A percentile compares a stretch with the other conserved stretches of the same genome.
Conservation (phyloP, 2,113 vertebrate genomes). For the Oncorhynchus kisutch region DNA sequence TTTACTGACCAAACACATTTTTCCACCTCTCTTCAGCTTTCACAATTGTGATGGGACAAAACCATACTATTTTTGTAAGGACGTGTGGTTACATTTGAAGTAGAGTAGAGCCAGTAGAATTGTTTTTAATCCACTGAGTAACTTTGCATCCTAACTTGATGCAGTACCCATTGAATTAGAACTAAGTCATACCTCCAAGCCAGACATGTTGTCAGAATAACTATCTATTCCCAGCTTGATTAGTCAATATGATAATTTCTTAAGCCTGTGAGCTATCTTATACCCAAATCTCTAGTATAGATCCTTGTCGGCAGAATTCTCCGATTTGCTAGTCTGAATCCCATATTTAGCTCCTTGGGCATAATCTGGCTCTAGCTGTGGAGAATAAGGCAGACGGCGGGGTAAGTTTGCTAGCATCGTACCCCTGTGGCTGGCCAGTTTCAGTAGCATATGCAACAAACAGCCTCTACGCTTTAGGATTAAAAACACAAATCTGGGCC, state of each 20-base stretch:
- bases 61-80: not conserved
- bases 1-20: not conserved
- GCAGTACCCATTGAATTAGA: not conserved
- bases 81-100: not conserved
- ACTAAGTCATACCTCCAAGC: not conserved
- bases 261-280: not conserved
- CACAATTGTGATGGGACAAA: not conserved
- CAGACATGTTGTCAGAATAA: not conserved
- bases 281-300: no score
- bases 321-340: not conserved
- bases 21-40: not conserved
- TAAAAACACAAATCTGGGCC: not conserved
- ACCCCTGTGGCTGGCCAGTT: not conserved
- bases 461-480: not conserved
- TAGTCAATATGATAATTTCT: not conserved
- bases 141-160: not conserved
- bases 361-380: not conserved
- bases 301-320: no score
- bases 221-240: not conserved
- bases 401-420: not conserved
- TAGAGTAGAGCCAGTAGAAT: not conserved
- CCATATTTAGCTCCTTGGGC: not conserved
- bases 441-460: not conserved
- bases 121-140: not conserved
- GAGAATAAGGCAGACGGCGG: not conserved